These are phyloP conservation scores for Lomographa bimaculata DNA, from an alignment of 2,888 invertebrate species.

Conservation along the genomic window DNA sequence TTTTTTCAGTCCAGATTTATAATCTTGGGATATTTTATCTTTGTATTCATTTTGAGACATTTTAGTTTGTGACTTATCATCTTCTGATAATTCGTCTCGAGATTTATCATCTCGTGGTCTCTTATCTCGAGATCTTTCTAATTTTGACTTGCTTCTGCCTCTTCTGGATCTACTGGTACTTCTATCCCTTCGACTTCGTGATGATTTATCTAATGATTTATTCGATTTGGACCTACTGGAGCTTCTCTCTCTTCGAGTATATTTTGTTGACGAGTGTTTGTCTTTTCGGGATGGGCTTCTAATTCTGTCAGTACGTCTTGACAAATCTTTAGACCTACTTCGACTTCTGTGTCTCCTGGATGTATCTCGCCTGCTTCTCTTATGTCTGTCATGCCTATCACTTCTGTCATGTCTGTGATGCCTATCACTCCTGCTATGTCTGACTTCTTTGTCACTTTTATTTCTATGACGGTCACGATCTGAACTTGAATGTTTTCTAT, in stretches of 20 bases:
- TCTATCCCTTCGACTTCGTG: slow-evolving; percentile 23
- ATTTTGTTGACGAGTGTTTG: slow-evolving; percentile 18
- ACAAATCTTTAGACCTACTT: slow-evolving; percentile 26
- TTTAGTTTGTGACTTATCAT: too few species aligned
- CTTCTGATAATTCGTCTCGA: too few species aligned
- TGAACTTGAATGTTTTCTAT: slow-evolving; percentile 13
- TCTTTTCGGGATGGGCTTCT: slow-evolving; percentile 26
- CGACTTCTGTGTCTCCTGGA: slow-evolving; percentile 58
- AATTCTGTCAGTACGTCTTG: slow-evolving; percentile 2
- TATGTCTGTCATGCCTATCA: slow-evolving; percentile 27
- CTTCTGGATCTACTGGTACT: slow-evolving; percentile 13
- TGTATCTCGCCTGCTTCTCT: slow-evolving; percentile 30
- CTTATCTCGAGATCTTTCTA: slow-evolving; percentile 4
- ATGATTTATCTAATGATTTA: slow-evolving; percentile 7
- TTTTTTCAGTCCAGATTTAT: too few species aligned
- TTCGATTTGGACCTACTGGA: slow-evolving; percentile 18
- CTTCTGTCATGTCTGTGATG: slow-evolving; percentile 47
- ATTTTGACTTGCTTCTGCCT: slow-evolving; percentile 7
- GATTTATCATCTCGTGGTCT: too few species aligned
- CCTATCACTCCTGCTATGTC: slow-evolving; percentile 36
- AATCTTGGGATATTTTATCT: too few species aligned
- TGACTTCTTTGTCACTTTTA: slow-evolving; percentile 36
- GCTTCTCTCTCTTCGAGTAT: slow-evolving; percentile 9
- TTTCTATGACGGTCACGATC: slow-evolving; percentile 25
- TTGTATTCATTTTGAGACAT: too few species aligned